Conservation (phyloP, 1,140 invertebrate species). For the Zaprionus inermis region DNA sequence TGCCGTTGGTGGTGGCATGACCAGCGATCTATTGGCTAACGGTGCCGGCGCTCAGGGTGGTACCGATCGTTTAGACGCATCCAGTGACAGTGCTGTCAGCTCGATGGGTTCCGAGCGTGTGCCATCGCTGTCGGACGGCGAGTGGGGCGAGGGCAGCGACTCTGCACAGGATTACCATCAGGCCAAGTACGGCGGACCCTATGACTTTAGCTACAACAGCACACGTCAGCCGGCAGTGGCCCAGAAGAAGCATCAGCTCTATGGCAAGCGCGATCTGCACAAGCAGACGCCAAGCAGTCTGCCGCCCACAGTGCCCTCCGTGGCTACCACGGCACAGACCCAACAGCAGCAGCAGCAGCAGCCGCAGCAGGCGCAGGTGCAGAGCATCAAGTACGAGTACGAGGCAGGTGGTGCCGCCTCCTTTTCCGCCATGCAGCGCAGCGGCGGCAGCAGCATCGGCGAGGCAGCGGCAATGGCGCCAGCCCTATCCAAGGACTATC, state of each 20-base stretch:
- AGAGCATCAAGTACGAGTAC: slow-evolving; percentile 87
- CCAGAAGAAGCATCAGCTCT: slow-evolving; percentile 96
- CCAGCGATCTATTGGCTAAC: slow-evolving; percentile 68
- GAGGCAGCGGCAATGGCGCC: slow-evolving; percentile 85
- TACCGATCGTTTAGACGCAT: slow-evolving; percentile 91
- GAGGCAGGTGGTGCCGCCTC: slow-evolving; percentile 83
- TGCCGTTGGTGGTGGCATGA: slow-evolving; percentile 74
- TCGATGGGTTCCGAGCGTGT: slow-evolving; percentile 96
- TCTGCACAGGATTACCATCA: slow-evolving; percentile 89
- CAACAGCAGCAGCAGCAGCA: slow-evolving; percentile 49
- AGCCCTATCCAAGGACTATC: slow-evolving; percentile 84
- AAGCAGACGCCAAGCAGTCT: slow-evolving; percentile 80
- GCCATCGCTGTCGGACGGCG: slow-evolving; percentile 93
- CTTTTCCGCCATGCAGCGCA: slow-evolving; percentile 38
- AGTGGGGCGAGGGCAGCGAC: slow-evolving; percentile 95
- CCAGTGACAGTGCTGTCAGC: slow-evolving; percentile 94
- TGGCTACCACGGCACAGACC: slow-evolving; percentile 46
- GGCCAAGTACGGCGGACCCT: slow-evolving; percentile 90
- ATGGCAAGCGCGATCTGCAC: slow-evolving; percentile 93
- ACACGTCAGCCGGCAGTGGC: slow-evolving; percentile 88
- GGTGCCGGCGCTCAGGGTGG: slow-evolving; percentile 60
- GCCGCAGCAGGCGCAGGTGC: slow-evolving; percentile 75
- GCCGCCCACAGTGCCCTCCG: slow-evolving; percentile 47
- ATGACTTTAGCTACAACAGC: slow-evolving; percentile 88
- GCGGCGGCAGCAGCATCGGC: slow-evolving; percentile 35